Evolutionary conservation across 2,888 invertebrate genomes (phyloP).

Genomic region (Ennomos fuscantarius): DNA sequence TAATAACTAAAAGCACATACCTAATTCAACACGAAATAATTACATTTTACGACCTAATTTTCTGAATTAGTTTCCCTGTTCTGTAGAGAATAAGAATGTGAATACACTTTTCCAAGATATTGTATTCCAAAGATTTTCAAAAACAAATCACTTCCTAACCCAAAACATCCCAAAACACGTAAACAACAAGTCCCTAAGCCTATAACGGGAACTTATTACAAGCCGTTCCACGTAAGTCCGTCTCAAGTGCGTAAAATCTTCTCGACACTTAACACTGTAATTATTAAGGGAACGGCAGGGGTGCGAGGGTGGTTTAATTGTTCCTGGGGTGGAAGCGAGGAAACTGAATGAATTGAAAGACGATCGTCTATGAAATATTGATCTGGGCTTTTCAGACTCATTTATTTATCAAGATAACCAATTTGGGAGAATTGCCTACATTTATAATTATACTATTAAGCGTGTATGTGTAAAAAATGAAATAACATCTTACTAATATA

Average conservation of each 20-base stretch:
- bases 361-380: constrained; percentile 63
- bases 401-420: constrained; percentile 31
- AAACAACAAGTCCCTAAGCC: constrained; percentile 38
- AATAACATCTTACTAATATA: too few relatives aligned
- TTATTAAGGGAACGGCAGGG: constrained; percentile 57
- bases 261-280: constrained; percentile 71
- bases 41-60: too few relatives aligned
- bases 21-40: too few relatives aligned
- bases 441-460: too few relatives aligned
- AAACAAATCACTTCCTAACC: constrained; percentile 24
- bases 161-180: constrained; percentile 38
- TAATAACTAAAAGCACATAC: too few relatives aligned
- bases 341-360: constrained; percentile 59
- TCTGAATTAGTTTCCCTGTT: too few relatives aligned
- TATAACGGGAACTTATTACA: constrained; percentile 61
- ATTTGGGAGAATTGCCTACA: neutral
- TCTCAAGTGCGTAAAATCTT: constrained; percentile 77
- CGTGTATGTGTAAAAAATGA: too few relatives aligned
- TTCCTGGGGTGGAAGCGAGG: constrained; percentile 44
- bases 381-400: constrained; percentile 49
- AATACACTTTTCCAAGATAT: too few relatives aligned
- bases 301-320: constrained; percentile 68
- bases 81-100: too few relatives aligned
- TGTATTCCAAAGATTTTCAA: constrained; percentile 8
- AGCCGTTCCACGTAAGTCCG: constrained; percentile 55